phyloP scores from a whole-genome alignment of 2,888 invertebrate genomes.

The Xanthorhoe designata region DNA sequence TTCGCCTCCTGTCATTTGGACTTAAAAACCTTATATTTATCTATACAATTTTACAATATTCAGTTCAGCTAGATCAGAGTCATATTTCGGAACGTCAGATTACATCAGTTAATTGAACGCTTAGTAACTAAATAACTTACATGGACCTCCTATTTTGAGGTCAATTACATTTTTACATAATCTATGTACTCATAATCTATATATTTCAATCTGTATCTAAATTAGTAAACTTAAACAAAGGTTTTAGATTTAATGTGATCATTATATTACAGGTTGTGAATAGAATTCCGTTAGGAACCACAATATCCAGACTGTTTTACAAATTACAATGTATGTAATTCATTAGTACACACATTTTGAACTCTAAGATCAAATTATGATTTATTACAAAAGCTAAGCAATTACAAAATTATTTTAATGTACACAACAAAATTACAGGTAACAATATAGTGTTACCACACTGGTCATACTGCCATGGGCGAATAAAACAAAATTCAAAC shows the following conservation, averaged over 20 bases:
- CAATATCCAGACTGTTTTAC: too few species aligned
- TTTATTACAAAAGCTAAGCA: conserved; percentile 26
- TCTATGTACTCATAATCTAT: not conserved
- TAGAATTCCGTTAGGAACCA: too few species aligned
- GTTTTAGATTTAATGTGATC: not conserved
- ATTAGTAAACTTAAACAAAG: not conserved
- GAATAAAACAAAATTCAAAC: not conserved
- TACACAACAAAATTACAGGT: conserved; percentile 31
- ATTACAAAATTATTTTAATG: conserved; percentile 22
- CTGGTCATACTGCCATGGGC: conserved; percentile 22
- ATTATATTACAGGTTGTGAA: too few species aligned
- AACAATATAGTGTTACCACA: conserved; percentile 21
- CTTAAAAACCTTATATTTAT: not conserved
- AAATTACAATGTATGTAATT: too few species aligned
- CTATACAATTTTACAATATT: not conserved
- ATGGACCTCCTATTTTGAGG: not conserved
- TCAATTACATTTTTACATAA: not conserved
- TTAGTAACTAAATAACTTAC: not conserved
- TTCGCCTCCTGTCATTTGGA: not conserved
- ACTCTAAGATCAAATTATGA: not conserved
- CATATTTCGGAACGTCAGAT: not conserved
- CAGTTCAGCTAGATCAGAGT: not conserved
- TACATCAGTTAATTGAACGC: not conserved
- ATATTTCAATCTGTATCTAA: not conserved
- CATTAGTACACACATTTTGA: too few species aligned